Evolutionary conservation across 2,797 vertebrate genomes (phyloP), one percentile per base, ranked within the genome.

Genomic region (Brotula barbata): DNA sequence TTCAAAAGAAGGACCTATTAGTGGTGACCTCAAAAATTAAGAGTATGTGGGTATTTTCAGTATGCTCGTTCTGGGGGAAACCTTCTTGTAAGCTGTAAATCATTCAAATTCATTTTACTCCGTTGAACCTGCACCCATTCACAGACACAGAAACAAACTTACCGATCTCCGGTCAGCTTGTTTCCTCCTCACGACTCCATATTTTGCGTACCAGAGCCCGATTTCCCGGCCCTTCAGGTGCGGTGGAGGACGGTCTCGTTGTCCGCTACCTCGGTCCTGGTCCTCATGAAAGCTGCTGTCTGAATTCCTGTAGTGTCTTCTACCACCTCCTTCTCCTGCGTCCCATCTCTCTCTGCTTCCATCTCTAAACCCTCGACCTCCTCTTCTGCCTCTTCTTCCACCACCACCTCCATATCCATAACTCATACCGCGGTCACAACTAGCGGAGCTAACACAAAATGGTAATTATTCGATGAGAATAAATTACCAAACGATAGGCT

Each of bases 201-300:
- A 92, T 71, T 91, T 93, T 1, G 97, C 94, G 85, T 98, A 98
- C 97, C 97, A 99, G 83, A 99, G 14, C 19, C 96, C 96, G 14
- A 98, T 98, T 7, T 97, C 96, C 16, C 94, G 91, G 58, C 96
- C 96, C 78, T 92, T 96, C 64, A 99, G 90, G 71, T 99, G 95
- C 0, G 91, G 87, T 0, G 96, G 96, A 20, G 94, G 95, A 25
- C 92, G 93, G 14, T 93, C 94, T 12, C 88, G 81, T 0, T 80
- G 91, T 2, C 89, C 91, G 0, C 80, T 83, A n/a, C 61, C 74
- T 46, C 67, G 52, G 34, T 91, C 90, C 48, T 79, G 77, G 34
- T 88, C 89, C 17, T 80, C 82, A 36, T 21, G 54, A 6, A 58
- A 71, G 23, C 87, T 85, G 49, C 68, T 71, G n/a, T 55, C 66